These are phyloP conservation scores for Xenopus petersii DNA, from an alignment of 2,797 vertebrate genomes.

Conservation along the genomic window DNA sequence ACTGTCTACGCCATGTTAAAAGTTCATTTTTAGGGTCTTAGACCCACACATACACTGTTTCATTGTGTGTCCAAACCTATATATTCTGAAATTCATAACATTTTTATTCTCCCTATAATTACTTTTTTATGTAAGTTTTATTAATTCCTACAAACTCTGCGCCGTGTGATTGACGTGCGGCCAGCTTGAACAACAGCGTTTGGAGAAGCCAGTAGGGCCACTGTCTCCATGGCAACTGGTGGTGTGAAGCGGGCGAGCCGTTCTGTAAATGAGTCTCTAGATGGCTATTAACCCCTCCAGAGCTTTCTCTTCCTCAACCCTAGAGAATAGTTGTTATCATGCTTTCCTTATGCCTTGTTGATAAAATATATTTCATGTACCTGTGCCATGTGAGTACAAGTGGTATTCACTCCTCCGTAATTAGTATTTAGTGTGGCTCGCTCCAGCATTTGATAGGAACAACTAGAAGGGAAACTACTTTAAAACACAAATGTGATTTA, in stretches of 20 bases:
- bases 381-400: no score
- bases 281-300: slow-evolving; percentile 43
- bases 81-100: slow-evolving; percentile 39
- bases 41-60: background rate
- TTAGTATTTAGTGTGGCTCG: no score
- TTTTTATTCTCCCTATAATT: slow-evolving; percentile 52
- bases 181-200: slow-evolving; percentile 80
- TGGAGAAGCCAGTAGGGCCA: slow-evolving; percentile 78
- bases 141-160: slow-evolving; percentile 59
- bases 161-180: slow-evolving; percentile 76
- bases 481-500: no score
- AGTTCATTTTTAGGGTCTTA: no score
- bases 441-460: no score
- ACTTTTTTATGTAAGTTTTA: slow-evolving; percentile 54
- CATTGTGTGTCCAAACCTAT: background rate
- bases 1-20: no score
- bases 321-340: slow-evolving; percentile 14
- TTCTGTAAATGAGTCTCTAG: slow-evolving; percentile 45
- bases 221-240: slow-evolving; percentile 79
- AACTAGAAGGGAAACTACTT: no score
- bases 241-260: slow-evolving; percentile 33
- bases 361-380: no score
- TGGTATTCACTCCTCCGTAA: no score
- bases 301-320: slow-evolving; percentile 26
- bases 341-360: background rate